Conservation (phyloP, 2,113 vertebrate genomes). For the Catharus bicknelli region DNA sequence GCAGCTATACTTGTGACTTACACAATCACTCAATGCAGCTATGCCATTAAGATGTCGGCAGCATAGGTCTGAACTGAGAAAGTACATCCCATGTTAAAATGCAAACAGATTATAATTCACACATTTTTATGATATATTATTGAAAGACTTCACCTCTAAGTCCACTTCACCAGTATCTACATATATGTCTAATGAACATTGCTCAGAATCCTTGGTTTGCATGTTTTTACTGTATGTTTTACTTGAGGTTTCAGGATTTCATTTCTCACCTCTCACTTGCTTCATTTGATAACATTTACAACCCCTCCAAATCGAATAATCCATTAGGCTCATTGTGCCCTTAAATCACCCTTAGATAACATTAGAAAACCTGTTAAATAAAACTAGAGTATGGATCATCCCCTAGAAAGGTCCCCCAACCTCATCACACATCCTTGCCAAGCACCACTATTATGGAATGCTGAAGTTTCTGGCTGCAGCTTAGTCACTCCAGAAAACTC, state of each 20-base stretch:
- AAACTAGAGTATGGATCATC: neutral
- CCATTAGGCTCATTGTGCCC: neutral
- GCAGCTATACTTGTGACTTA: neutral
- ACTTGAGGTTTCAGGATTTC: neutral
- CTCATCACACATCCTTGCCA: neutral
- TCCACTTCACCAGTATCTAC: neutral
- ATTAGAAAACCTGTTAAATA: neutral
- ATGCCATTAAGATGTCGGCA: neutral
- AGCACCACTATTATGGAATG: neutral
- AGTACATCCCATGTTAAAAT: neutral
- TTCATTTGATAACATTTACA: neutral
- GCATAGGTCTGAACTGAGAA: neutral
- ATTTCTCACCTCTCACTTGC: neutral
- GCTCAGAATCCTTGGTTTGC: neutral
- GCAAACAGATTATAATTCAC: neutral
- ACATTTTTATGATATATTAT: neutral
- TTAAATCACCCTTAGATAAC: neutral
- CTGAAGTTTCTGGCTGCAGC: neutral
- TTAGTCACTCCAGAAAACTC: neutral
- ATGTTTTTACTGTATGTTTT: neutral
- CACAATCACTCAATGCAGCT: neutral
- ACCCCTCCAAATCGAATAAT: neutral
- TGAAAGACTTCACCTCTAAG: neutral
- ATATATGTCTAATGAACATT: neutral
- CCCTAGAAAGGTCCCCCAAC: neutral